Percentiles rank a stretch among this genome's conserved stretches.
Conservation (phyloP, 2,797 vertebrate species). For the Pangasius mekongensis region DNA sequence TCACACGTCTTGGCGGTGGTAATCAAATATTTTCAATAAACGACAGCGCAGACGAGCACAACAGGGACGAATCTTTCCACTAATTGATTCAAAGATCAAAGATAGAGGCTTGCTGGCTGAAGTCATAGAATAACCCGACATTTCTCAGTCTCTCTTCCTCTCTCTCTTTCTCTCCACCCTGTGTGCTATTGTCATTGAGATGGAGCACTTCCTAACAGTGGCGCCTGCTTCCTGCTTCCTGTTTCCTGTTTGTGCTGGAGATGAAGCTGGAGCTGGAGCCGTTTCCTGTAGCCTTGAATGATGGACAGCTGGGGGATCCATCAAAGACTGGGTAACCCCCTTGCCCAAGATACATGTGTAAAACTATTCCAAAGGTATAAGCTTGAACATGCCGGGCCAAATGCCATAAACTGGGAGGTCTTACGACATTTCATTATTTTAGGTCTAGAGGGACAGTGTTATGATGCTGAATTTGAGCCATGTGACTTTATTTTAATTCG, state of each 20-base stretch:
- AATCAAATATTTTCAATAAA: conserved; percentile 39
- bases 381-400: neutral
- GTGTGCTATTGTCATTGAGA: conserved; percentile 70
- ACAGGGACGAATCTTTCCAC: conserved; percentile 7
- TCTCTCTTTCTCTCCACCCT: conserved; percentile 41
- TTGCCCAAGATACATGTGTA: conserved; percentile 29
- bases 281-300: conserved; percentile 70
- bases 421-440: neutral
- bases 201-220: conserved; percentile 68
- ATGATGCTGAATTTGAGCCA: neutral
- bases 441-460: neutral
- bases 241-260: conserved; percentile 77
- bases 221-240: conserved; percentile 69
- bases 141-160: conserved; percentile 12
- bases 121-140: conserved; percentile 15
- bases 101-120: neutral
- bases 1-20: neutral
- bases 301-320: conserved; percentile 64
- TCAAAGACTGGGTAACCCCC: conserved; percentile 61
- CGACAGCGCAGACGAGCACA: neutral
- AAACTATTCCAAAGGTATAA: neutral
- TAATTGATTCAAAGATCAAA: conserved; percentile 39
- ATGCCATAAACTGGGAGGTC: neutral
- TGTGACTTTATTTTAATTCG: neutral
- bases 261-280: conserved; percentile 57